Percentiles rank a stretch among this genome's conserved stretches.
These are phyloP conservation scores for Melanotaenia pygmaea DNA, from an alignment of 2,797 vertebrate genomes.

Conservation along the genomic window DNA sequence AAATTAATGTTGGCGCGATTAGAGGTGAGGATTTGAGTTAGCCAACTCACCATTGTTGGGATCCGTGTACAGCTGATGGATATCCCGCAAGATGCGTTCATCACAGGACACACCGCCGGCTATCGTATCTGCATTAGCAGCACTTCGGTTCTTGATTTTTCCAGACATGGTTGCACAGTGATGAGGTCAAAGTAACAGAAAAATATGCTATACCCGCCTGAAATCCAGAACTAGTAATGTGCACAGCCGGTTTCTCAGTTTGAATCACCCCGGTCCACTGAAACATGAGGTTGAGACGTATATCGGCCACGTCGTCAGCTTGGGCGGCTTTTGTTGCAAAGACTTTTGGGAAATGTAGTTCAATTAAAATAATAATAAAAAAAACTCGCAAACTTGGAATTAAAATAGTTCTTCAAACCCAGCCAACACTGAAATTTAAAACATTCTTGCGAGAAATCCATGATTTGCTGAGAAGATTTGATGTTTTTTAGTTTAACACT, in stretches of 20 bases:
- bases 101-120: conserved; percentile 81
- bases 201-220: not conserved
- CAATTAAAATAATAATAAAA: too few species aligned
- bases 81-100: conserved; percentile 86
- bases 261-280: conserved; percentile 82
- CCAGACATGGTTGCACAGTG: conserved; percentile 78
- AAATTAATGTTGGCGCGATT: rapidly evolving
- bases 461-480: too few species aligned
- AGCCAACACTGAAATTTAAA: too few species aligned
- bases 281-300: conserved; percentile 62
- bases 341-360: conserved; percentile 77
- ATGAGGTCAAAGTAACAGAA: not conserved
- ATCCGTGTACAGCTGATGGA: conserved; percentile 85
- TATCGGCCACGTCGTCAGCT: conserved; percentile 74
- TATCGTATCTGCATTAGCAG: conserved; percentile 82
- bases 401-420: too few species aligned
- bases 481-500: too few species aligned
- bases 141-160: conserved; percentile 82
- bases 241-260: conserved; percentile 61
- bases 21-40: not conserved
- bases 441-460: too few species aligned
- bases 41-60: conserved; percentile 74
- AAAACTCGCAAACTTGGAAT: too few species aligned
- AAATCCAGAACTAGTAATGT: not conserved
- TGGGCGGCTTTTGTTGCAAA: conserved; percentile 23